Percentiles rank a stretch among this genome's conserved stretches.
These are phyloP conservation scores for Pocillopora meandrina DNA, from an alignment of 92 coral and sea anemone species.

Conservation along the genomic window DNA sequence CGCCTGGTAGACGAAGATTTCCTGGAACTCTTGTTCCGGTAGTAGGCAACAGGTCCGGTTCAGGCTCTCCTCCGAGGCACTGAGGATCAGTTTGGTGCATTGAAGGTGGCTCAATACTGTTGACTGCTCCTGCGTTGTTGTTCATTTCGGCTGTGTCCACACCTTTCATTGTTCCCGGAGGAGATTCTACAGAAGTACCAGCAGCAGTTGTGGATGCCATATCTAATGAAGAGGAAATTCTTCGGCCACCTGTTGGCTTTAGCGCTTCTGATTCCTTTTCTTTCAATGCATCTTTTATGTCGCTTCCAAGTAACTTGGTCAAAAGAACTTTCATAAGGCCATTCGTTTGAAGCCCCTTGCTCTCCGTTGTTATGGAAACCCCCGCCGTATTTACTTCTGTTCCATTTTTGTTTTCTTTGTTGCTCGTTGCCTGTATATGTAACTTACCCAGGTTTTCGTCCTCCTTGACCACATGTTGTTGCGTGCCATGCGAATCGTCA, in stretches of 20 bases:
- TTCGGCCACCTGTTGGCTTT: not conserved
- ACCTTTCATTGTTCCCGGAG: constrained; percentile 68
- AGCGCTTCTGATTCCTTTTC: constrained; percentile 6
- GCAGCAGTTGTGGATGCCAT: constrained; percentile 37
- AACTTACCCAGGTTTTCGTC: constrained; percentile 13
- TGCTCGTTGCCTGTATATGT: constrained; percentile 30
- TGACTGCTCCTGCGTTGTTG: not conserved
- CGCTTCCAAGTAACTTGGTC: constrained; percentile 29
- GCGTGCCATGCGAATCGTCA: not conserved
- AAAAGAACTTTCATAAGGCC: constrained; percentile 33
- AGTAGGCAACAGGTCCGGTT: not conserved
- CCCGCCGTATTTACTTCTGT: constrained; percentile 34
- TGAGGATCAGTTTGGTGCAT: not conserved
- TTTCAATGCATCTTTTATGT: constrained; percentile 21
- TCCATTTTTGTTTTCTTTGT: constrained; percentile 28
- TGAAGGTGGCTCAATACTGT: not conserved
- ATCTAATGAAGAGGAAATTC: not conserved
- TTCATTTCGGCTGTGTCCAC: constrained; percentile 57
- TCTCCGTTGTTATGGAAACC: constrained; percentile 38
- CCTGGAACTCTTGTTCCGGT: not conserved
- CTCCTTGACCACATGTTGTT: not conserved
- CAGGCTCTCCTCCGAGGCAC: not conserved
- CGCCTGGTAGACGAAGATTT: not conserved
- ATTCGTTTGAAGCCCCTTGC: constrained; percentile 26
- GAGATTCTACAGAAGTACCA: constrained; percentile 57